Evolutionary conservation across 2,797 vertebrate species (phyloP).

Genomic region (Alosa sapidissima): DNA sequence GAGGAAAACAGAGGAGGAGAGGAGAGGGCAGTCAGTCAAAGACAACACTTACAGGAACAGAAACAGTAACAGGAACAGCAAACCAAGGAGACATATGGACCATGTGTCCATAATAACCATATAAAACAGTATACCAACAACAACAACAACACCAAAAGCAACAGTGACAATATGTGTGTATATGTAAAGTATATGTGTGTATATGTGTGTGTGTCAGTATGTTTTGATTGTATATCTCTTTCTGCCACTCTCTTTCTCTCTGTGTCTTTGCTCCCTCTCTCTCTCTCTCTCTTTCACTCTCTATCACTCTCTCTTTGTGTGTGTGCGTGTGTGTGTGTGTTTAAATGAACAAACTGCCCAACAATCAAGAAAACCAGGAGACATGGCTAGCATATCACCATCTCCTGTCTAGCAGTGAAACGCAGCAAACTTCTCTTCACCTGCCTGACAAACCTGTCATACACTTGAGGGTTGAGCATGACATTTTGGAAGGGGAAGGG

Average conservation of each 20-base stretch:
- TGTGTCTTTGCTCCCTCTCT: too few species aligned
- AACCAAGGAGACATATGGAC: too few species aligned
- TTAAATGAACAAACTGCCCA: background rate
- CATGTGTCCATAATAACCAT: too few species aligned
- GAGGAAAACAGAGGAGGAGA: background rate
- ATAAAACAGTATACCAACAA: too few species aligned
- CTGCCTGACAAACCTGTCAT: slow-evolving; percentile 16
- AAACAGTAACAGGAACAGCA: too few species aligned
- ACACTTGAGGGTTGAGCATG: background rate
- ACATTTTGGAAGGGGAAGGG: background rate
- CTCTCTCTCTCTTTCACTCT: too few species aligned
- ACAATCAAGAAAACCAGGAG: background rate
- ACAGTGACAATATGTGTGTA: too few species aligned
- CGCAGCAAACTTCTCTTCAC: background rate
- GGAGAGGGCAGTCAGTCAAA: background rate
- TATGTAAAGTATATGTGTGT: too few species aligned
- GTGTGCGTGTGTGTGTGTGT: background rate
- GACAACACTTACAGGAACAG: background rate
- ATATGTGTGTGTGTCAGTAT: too few species aligned
- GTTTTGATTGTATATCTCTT: too few species aligned
- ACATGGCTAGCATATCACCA: background rate
- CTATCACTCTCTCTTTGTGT: background rate
- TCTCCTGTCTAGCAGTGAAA: background rate
- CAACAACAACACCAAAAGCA: too few species aligned
- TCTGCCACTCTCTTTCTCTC: too few species aligned